These are phyloP conservation scores for Ptilodon capucinus DNA, from an alignment of 2,888 invertebrate genomes.

Conservation along the genomic window DNA sequence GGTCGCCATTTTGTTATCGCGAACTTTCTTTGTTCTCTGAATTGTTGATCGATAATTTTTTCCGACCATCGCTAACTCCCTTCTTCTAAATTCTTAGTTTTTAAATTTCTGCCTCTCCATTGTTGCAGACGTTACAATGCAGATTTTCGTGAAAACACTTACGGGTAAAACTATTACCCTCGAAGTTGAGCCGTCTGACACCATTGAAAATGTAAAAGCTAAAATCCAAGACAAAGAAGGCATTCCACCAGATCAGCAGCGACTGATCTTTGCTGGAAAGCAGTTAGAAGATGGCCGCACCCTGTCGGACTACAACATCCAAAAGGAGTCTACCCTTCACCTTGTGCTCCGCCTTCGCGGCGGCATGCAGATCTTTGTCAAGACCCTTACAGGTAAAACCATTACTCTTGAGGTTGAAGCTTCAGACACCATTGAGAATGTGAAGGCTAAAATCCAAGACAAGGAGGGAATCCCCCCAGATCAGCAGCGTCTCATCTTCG, in stretches of 20 bases:
- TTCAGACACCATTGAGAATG: constrained; percentile 94
- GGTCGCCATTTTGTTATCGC: constrained; percentile 74
- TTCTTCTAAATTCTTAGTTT: constrained; percentile 45
- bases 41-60: constrained; percentile 21
- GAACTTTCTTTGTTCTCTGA: constrained; percentile 68
- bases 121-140: constrained; percentile 64
- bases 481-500: constrained; percentile 79
- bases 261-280: constrained; percentile 40
- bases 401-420: constrained; percentile 93
- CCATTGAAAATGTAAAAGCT: constrained; percentile 42
- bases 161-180: constrained; percentile 51
- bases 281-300: constrained; percentile 41
- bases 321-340: constrained; percentile 40
- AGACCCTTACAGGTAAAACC: constrained; percentile 94
- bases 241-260: constrained; percentile 43
- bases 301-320: constrained; percentile 38
- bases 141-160: constrained; percentile 61
- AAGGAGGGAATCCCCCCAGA: constrained; percentile 91
- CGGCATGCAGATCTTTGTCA: constrained; percentile 93
- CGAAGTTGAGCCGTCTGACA: constrained; percentile 43
- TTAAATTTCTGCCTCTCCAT: constrained; percentile 29
- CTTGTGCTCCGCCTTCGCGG: constrained; percentile 37
- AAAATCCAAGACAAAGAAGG: constrained; percentile 41
- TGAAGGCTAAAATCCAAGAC: constrained; percentile 92
- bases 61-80: constrained; percentile 8